Percentiles rank a stretch among this genome's conserved stretches.
phyloP scores from a whole-genome alignment of 2,888 invertebrate species.

The Tuta absoluta region DNA sequence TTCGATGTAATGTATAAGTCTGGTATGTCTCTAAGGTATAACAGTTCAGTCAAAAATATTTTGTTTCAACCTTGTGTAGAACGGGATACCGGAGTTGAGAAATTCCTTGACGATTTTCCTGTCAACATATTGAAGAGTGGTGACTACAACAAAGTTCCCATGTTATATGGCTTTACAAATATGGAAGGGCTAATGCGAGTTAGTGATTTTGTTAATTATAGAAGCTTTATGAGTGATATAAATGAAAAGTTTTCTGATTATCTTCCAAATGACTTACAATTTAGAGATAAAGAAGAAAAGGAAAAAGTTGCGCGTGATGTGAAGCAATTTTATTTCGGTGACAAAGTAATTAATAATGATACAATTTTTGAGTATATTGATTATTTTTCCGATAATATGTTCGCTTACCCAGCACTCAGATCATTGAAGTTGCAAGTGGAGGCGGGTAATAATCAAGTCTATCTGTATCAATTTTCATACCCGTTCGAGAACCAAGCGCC shows the following conservation, averaged over 20 bases:
- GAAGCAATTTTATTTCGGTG: slow-evolving; percentile 49
- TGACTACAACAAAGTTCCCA: slow-evolving; percentile 46
- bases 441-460: slow-evolving; percentile 44
- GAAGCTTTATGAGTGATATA: slow-evolving; percentile 36
- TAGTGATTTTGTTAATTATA: too few species aligned
- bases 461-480: slow-evolving; percentile 48
- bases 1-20: slow-evolving; percentile 41
- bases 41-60: slow-evolving; percentile 30
- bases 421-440: slow-evolving; percentile 40
- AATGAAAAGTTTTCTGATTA: slow-evolving; percentile 56
- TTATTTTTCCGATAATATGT: slow-evolving; percentile 46
- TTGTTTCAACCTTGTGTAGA: slow-evolving; percentile 34
- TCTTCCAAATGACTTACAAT: slow-evolving; percentile 53
- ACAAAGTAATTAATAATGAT: slow-evolving; percentile 38
- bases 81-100: slow-evolving; percentile 37
- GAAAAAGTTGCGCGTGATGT: slow-evolving; percentile 42
- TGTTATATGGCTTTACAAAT: slow-evolving; percentile 53
- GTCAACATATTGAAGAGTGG: slow-evolving; percentile 46
- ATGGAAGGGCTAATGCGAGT: slow-evolving; percentile 51
- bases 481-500: neutral
- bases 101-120: slow-evolving; percentile 50
- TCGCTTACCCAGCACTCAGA: slow-evolving; percentile 40
- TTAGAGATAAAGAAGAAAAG: slow-evolving; percentile 46
- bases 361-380: slow-evolving; percentile 43
- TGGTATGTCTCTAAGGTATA: slow-evolving; percentile 27